Evolutionary conservation across 2,888 invertebrate species (phyloP), one percentile per base, ranked within the genome.

Genomic region (Cataglyphis altisquamis): DNA sequence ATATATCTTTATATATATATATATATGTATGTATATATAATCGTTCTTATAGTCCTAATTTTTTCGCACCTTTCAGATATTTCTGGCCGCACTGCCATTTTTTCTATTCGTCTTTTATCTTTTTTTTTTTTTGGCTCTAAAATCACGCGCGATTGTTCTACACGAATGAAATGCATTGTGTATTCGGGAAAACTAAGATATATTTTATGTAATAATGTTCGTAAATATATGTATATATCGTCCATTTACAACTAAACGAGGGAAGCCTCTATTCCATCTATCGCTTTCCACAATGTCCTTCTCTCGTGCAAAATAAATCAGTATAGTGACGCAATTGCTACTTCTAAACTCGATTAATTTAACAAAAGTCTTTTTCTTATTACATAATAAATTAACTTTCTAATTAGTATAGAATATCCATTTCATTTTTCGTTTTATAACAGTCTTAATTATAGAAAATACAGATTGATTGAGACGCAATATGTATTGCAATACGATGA

Each of bases 11-110:
- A 85, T 85, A 39, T 86, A 25, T 25, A 25, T 25, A 25, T 25
- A 25, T 25, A 87, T 75, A 72, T 82, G 68, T 68, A 45, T 85
- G 88, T 75, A 72, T 82, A 73, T 68, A 41, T 83, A 67, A 67
- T 70, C 72, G 15, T 64, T 62, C 48, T 48, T 48, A 48, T 81
- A 82, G 18, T 70, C n/a, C 25, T 74, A 72, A 62, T 70, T 64
- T 60, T 70, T 64, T 52, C 83, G 86, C 86, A 87, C 72, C 82
- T 74, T 84, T 83, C 75, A 68, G 89, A 89, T 88, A 88, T 89
- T 12, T 81, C 82, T 63, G 84, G 85, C 84, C 55, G 36, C 41
- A 4, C 21, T 45, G 80, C 82, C 84, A 73, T 21, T 77, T 64
- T 64, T 41, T 12, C 45, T 45, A 45, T 45, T 52, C 25, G 55